phyloP scores from a whole-genome alignment of 2,113 vertebrate species.

The Cnemophilus loriae region DNA sequence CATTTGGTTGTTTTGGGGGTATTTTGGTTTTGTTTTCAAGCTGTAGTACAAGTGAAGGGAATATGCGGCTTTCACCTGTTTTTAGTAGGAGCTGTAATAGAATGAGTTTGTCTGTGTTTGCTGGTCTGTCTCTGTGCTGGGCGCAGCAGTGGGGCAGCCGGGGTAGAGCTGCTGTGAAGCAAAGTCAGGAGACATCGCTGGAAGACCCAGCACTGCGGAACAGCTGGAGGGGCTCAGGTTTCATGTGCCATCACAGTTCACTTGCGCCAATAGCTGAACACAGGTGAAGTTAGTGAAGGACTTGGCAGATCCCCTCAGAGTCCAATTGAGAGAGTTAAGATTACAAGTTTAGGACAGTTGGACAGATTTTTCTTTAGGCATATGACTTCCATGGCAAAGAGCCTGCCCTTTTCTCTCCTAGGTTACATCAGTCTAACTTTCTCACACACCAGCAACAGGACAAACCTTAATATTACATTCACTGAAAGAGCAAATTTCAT shows the following conservation, averaged over 20 bases:
- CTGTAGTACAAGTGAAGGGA: not conserved
- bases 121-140: not conserved
- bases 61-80: not conserved
- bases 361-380: not conserved
- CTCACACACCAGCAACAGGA: not conserved
- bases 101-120: not conserved
- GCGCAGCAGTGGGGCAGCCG: not conserved
- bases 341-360: not conserved
- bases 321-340: not conserved
- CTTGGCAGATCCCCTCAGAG: not conserved
- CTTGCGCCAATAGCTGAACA: not conserved
- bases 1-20: accelerated
- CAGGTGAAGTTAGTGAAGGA: not conserved
- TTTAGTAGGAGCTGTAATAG: not conserved
- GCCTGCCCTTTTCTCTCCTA: not conserved
- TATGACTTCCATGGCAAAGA: not conserved
- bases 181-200: accelerated
- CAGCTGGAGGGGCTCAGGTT: not conserved
- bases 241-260: not conserved
- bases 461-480: not conserved
- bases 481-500: not conserved
- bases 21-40: not conserved
- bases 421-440: not conserved
- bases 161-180: not conserved
- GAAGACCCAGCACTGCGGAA: not conserved